A percentile compares a stretch with the other conserved stretches of the same genome.
These are phyloP conservation scores for Perodicticus potto DNA, from an alignment of 2,797 vertebrate genomes.

Conservation along the genomic window DNA sequence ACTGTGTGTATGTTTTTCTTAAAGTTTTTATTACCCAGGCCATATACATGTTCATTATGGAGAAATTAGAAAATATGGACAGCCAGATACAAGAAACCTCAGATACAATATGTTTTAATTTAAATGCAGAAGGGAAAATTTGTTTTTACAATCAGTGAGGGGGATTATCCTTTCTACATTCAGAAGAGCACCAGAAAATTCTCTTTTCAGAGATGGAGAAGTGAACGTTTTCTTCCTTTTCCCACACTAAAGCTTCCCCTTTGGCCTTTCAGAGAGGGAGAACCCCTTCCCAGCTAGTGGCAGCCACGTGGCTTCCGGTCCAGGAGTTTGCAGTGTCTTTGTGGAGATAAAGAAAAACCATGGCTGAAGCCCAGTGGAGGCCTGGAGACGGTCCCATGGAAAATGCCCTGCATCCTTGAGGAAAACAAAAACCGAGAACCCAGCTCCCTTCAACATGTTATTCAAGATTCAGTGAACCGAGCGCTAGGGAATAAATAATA, in stretches of 20 bases:
- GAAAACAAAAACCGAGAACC: not conserved
- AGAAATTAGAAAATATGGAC: conserved; percentile 43
- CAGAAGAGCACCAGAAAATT: not conserved
- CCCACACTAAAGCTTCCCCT: not conserved
- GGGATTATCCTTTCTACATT: not conserved
- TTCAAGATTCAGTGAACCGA: not conserved
- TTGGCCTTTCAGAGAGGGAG: not conserved
- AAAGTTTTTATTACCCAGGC: conserved; percentile 55
- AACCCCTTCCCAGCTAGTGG: not conserved
- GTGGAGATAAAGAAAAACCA: not conserved
- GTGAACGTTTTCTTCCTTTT: not conserved
- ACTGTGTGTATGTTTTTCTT: not conserved
- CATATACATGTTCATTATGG: conserved; percentile 15
- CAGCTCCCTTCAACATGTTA: not conserved
- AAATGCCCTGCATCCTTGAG: not conserved
- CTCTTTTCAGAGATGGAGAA: not conserved
- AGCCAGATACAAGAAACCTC: conserved; percentile 45
- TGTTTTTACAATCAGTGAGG: conserved; percentile 1
- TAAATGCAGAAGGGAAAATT: conserved; percentile 46
- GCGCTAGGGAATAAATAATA: not conserved
- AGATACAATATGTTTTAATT: conserved; percentile 30
- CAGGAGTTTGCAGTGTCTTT: not conserved
- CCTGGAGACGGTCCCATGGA: not conserved
- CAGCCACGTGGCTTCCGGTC: not conserved
- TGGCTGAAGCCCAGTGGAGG: not conserved